phyloP scores from a whole-genome alignment of 1,140 invertebrate genomes.

The Aphis gossypii region DNA sequence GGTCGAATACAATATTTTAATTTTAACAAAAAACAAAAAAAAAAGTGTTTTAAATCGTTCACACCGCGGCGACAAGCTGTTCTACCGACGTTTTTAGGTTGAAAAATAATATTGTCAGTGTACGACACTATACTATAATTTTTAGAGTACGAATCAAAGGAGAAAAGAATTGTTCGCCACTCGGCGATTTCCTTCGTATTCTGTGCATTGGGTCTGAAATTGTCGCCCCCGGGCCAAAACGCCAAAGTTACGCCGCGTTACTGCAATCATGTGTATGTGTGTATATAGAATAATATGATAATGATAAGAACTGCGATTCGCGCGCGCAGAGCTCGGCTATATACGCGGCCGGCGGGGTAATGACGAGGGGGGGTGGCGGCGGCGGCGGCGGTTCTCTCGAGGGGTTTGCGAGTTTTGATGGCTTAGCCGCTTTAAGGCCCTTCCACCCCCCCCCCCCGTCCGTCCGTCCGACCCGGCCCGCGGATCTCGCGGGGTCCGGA shows the following conservation, averaged over 20 bases:
- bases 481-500: not conserved
- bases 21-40: not conserved
- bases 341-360: not conserved
- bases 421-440: conserved; percentile 32
- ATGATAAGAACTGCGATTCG: not conserved
- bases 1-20: not conserved
- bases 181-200: not conserved
- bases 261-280: not conserved
- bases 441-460: not conserved
- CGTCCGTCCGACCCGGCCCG: not conserved
- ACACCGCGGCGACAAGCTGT: not conserved
- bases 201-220: not conserved
- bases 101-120: not conserved
- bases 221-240: not conserved
- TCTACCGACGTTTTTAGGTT: not conserved
- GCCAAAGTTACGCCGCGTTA: not conserved
- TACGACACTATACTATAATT: too few species aligned
- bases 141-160: too few species aligned
- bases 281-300: not conserved
- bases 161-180: too few species aligned
- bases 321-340: not conserved
- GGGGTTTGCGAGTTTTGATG: conserved; percentile 44
- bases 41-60: not conserved
- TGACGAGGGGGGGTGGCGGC: too few species aligned
- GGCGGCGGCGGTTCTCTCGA: not conserved